Conservation (phyloP, 2,113 vertebrate species). For the Strix uralensis region DNA sequence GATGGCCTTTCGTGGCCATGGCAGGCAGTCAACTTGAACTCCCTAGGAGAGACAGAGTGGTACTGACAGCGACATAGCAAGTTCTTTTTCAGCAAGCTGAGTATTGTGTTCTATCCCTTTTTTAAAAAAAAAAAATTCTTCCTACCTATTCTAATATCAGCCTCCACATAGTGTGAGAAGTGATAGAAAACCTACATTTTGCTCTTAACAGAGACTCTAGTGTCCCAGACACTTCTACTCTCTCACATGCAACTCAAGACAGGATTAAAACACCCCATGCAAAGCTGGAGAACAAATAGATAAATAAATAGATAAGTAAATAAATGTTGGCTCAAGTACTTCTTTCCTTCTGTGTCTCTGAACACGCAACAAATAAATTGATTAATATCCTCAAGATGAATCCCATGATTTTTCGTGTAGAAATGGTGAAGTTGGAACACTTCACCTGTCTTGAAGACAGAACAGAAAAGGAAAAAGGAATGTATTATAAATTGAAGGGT, state of each 20-base stretch:
- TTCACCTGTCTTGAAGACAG: not conserved
- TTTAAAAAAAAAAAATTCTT: not conserved
- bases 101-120: not conserved
- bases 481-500: not conserved
- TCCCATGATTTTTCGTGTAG: not conserved
- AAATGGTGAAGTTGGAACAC: not conserved
- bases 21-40: not conserved
- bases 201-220: not conserved
- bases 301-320: not conserved
- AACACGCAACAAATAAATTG: not conserved
- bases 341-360: not conserved
- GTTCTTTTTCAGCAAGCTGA: not conserved
- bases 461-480: not conserved
- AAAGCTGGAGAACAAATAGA: not conserved
- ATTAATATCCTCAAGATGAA: not conserved
- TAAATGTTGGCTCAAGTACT: not conserved
- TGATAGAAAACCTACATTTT: not conserved
- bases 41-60: not conserved
- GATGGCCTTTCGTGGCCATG: not conserved
- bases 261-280: not conserved
- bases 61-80: not conserved
- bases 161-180: not conserved
- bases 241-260: not conserved
- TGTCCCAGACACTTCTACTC: not conserved
- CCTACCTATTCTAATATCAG: not conserved